Evolutionary conservation across 2,113 vertebrate genomes (phyloP).

Genomic region (Cyprinus carpio): DNA sequence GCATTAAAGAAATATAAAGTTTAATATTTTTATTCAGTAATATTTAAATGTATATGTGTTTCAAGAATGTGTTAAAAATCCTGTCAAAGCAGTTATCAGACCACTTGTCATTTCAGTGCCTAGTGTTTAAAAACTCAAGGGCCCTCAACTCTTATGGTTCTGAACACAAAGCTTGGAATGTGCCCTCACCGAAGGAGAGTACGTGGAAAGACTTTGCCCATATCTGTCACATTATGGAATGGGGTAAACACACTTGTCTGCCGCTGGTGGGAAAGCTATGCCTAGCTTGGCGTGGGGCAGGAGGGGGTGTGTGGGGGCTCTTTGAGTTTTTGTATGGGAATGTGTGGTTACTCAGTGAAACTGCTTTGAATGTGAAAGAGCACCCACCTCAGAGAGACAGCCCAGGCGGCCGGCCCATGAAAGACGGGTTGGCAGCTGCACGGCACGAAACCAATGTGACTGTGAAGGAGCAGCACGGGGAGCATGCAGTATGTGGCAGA

Average conservation of each 20-base stretch:
- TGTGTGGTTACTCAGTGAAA: constrained; percentile 48
- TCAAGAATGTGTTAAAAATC: background rate
- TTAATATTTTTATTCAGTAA: background rate
- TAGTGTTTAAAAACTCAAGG: constrained; percentile 32
- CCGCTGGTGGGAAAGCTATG: constrained; percentile 60
- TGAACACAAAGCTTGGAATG: constrained; percentile 52
- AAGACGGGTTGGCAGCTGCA: constrained; percentile 60
- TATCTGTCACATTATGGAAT: constrained; percentile 46
- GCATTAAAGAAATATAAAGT: background rate
- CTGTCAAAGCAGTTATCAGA: constrained; percentile 36
- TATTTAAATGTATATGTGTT: background rate
- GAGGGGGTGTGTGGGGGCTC: constrained; percentile 50
- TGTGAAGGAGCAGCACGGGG: constrained; percentile 52
- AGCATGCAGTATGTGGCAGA: constrained; percentile 68
- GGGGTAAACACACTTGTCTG: constrained; percentile 49
- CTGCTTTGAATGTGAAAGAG: constrained; percentile 68
- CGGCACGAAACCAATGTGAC: constrained; percentile 49
- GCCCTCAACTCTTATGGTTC: constrained; percentile 31
- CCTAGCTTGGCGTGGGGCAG: constrained; percentile 56
- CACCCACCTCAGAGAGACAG: constrained; percentile 59
- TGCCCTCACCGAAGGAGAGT: constrained; percentile 32
- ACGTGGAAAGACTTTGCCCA: constrained; percentile 40
- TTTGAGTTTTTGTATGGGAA: constrained; percentile 56
- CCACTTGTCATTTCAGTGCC: constrained; percentile 28
- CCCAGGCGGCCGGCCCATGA: constrained; percentile 58